phyloP scores from a whole-genome alignment of 2,797 vertebrate species.

The Sardinella longiceps region DNA sequence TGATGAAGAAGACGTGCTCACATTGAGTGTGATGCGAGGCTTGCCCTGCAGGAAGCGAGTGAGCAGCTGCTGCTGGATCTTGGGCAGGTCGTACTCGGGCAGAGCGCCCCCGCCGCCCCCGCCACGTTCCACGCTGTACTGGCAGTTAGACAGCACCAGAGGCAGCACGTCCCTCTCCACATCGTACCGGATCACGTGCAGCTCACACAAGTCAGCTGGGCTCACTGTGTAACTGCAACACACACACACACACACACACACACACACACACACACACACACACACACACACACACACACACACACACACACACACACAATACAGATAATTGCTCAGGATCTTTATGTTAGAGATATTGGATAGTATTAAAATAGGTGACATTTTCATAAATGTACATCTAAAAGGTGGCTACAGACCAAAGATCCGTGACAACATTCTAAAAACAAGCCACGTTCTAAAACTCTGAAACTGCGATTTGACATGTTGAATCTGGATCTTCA shows the following conservation, averaged over 20 bases:
- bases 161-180: constrained; percentile 86
- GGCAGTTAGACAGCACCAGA: constrained; percentile 89
- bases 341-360: no score
- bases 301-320: no score
- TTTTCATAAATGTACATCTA: no score
- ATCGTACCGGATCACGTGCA: constrained; percentile 91
- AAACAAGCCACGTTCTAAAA: no score
- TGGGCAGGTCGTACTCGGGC: constrained; percentile 85
- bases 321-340: no score
- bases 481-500: no score
- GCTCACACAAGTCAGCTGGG: constrained; percentile 83
- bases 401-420: no score
- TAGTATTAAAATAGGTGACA: no score
- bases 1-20: constrained; percentile 66
- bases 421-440: no score
- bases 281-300: no score
- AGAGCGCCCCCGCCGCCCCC: constrained; percentile 80
- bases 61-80: constrained; percentile 90
- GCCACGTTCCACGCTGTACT: constrained; percentile 89
- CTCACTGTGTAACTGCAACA: constrained; percentile 84
- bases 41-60: constrained; percentile 90
- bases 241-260: not conserved
- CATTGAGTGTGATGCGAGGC: constrained; percentile 82
- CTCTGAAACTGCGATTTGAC: no score
- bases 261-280: no score